These are phyloP conservation scores for Panthera uncia DNA, from an alignment of 2,113 vertebrate genomes.

Conservation along the genomic window DNA sequence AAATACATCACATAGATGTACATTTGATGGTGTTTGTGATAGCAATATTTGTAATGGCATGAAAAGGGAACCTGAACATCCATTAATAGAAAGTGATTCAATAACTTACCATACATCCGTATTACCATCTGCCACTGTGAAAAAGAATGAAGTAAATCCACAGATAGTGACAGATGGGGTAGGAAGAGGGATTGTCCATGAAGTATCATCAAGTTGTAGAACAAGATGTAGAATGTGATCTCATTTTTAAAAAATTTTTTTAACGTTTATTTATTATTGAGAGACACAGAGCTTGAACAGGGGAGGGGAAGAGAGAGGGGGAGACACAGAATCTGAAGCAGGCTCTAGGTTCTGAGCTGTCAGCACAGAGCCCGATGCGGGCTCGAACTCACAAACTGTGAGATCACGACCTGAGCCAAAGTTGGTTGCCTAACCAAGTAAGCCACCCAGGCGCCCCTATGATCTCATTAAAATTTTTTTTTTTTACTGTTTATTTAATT, in stretches of 20 bases:
- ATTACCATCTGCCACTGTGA: not conserved
- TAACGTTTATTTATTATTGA: no score
- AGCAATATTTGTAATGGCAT: not conserved
- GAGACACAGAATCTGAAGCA: no score
- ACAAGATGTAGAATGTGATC: not conserved
- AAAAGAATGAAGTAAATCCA: slow-evolving; percentile 18
- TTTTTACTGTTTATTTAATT: no score
- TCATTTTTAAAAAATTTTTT: not conserved
- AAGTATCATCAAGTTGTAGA: slow-evolving; percentile 40
- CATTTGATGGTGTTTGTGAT: not conserved
- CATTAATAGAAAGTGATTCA: slow-evolving; percentile 29
- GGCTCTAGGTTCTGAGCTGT: no score
- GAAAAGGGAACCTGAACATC: not conserved
- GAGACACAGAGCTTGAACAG: no score
- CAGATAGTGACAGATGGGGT: not conserved
- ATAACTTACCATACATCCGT: not conserved
- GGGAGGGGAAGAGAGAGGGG: no score
- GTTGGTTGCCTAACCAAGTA: no score
- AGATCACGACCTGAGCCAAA: no score
- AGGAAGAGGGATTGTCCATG: not conserved
- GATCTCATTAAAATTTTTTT: not conserved
- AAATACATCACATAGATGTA: not conserved
- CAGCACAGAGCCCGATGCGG: no score
- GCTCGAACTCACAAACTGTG: no score
- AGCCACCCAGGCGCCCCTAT: no score